Conservation (phyloP, 2,113 vertebrate genomes). For the Chinchilla lanigera region DNA sequence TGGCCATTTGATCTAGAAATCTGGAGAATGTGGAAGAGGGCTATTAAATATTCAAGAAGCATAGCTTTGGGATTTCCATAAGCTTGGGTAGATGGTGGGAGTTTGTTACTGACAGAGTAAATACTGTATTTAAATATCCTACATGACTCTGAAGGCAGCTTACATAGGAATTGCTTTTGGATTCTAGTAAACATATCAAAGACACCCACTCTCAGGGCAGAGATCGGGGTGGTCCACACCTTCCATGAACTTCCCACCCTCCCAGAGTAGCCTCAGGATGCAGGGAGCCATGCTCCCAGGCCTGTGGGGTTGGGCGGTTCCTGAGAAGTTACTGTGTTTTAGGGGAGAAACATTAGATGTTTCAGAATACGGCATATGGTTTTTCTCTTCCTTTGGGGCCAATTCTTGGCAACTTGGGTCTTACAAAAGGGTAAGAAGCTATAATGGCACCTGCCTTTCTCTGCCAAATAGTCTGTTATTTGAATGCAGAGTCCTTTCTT, state of each 20-base stretch:
- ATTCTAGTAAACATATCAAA: neutral
- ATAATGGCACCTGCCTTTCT: neutral
- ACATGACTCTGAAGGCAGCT: neutral
- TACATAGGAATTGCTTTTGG: constrained; percentile 1
- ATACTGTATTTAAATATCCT: neutral
- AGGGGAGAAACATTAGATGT: neutral
- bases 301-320: neutral
- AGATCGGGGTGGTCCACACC: neutral
- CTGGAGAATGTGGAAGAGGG: neutral
- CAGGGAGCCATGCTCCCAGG: neutral
- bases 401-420: neutral
- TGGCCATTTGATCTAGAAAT: neutral
- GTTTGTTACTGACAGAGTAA: neutral
- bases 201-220: neutral
- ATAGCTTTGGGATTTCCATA: neutral
- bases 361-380: neutral
- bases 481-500: neutral
- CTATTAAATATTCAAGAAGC: neutral
- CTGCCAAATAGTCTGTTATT: neutral
- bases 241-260: neutral
- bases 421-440: neutral
- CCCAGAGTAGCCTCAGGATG: rapidly evolving
- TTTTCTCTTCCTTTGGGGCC: neutral
- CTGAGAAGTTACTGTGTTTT: neutral
- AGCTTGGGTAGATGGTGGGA: neutral